These are phyloP conservation scores for Colostygia pectinataria DNA, from an alignment of 2,888 invertebrate species.

Conservation along the genomic window DNA sequence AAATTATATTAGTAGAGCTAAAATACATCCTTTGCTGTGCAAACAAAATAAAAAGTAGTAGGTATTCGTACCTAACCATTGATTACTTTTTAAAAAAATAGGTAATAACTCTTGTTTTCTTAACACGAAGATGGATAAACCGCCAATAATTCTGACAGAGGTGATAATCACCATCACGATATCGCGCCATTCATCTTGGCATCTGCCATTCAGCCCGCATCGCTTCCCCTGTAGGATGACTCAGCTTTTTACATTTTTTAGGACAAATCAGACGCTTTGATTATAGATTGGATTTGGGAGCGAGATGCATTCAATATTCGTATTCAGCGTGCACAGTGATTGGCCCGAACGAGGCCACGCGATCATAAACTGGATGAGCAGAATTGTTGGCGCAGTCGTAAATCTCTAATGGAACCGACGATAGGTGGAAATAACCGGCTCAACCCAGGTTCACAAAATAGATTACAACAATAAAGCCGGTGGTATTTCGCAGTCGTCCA, in stretches of 20 bases:
- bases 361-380: slow-evolving; percentile 34
- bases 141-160: slow-evolving; percentile 36
- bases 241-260: slow-evolving; percentile 11
- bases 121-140: slow-evolving; percentile 21
- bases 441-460: slow-evolving; percentile 42
- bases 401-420: slow-evolving; percentile 41
- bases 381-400: slow-evolving; percentile 34
- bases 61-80: no score
- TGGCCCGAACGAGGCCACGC: slow-evolving; percentile 32
- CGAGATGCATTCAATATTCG: slow-evolving; percentile 18
- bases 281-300: slow-evolving; percentile 9
- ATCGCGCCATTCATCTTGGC: slow-evolving; percentile 39
- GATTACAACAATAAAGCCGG: slow-evolving; percentile 47
- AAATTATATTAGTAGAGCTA: no score
- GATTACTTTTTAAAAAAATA: no score
- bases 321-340: slow-evolving; percentile 22
- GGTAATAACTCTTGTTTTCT: slow-evolving; percentile 7
- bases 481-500: slow-evolving; percentile 49
- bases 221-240: slow-evolving; percentile 40
- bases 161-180: slow-evolving; percentile 41
- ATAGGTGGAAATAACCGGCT: slow-evolving; percentile 27
- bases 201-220: slow-evolving; percentile 50
- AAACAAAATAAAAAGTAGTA: no score
- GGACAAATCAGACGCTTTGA: slow-evolving; percentile 5
- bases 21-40: no score